Evolutionary conservation across 2,797 vertebrate species (phyloP), one percentile per base, ranked within the genome.

Genomic region (Bradypodion ventrale): DNA sequence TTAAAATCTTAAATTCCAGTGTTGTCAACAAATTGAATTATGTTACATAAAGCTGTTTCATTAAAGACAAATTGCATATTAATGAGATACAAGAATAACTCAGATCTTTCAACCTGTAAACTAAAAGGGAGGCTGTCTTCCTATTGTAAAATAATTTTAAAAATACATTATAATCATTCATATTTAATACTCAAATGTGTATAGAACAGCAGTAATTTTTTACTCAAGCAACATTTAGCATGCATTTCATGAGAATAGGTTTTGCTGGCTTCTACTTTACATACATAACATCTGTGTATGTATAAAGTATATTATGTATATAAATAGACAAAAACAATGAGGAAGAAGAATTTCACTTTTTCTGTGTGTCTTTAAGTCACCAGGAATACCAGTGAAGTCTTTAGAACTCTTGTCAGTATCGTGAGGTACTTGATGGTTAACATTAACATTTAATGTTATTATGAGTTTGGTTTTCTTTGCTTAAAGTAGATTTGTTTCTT

Each of bases 391-490:
- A 79, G 3, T 79, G 81, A 2, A 7, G 35, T 85, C 84, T 56
- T 60, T 72, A 52, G 80, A 81, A 40, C n/a, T 63, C 40, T 27
- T 81, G 69, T 81, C 78, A 85, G 79, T 79, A 69, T 66, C 46
- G 10, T 60, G 76, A n/a, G 4, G 27, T 52, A 77, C 40, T 63
- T 69, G 78, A 85, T 82, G 15, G 3, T 42, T 8, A 7, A 27
- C 0, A 32, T 56, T 27, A 16, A 46, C 37, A n/a, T n/a, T n/a
- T n/a, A n/a, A n/a, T n/a, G n/a, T n/a, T n/a, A n/a, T n/a, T n/a
- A n/a, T 5, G 12, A 4, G 16, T 75, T 29, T n/a, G 27, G 52
- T 56, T 42, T 0, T 83, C 85, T 32, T 56, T 74, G 69, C 78
- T 70, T 27, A 42, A 59, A 21, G 59, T 69, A 75, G 6, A 66